Conservation (phyloP, 2,797 vertebrate genomes). For the Clarias platycephalus region DNA sequence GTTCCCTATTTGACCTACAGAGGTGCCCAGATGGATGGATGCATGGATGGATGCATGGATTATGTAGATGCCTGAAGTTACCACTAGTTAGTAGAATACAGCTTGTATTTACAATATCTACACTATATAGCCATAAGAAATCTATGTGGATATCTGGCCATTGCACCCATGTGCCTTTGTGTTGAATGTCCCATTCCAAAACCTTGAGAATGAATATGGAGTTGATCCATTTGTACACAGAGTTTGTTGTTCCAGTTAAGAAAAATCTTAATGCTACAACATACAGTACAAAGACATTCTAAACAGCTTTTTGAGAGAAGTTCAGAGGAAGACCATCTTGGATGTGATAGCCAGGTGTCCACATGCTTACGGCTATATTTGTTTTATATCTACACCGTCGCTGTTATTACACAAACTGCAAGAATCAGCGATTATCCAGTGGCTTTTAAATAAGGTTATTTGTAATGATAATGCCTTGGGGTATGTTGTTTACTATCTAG, state of each 20-base stretch:
- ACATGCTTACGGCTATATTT: neutral
- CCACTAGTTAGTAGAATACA: neutral
- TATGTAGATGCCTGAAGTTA: neutral
- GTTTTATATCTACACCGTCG: neutral
- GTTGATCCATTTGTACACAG: neutral
- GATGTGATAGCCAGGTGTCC: neutral
- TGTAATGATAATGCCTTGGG: constrained; percentile 24
- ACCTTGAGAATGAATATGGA: neutral
- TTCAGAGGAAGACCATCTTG: neutral
- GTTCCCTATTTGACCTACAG: too few species aligned
- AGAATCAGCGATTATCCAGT: neutral
- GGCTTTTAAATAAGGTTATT: constrained; percentile 19
- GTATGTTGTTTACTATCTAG: constrained; percentile 30
- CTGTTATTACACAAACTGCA: neutral
- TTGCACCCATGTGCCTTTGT: neutral
- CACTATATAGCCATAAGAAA: neutral
- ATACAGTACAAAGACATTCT: neutral
- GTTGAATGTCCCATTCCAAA: neutral
- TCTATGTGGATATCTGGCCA: neutral
- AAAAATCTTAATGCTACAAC: neutral
- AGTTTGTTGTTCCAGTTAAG: neutral
- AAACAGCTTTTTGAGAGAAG: neutral
- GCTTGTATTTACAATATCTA: neutral
- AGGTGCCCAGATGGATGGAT: too few species aligned
- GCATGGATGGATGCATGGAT: too few species aligned